These are phyloP conservation scores for Calephelis virginiensis DNA, from an alignment of 1,140 invertebrate species.

Conservation along the genomic window DNA sequence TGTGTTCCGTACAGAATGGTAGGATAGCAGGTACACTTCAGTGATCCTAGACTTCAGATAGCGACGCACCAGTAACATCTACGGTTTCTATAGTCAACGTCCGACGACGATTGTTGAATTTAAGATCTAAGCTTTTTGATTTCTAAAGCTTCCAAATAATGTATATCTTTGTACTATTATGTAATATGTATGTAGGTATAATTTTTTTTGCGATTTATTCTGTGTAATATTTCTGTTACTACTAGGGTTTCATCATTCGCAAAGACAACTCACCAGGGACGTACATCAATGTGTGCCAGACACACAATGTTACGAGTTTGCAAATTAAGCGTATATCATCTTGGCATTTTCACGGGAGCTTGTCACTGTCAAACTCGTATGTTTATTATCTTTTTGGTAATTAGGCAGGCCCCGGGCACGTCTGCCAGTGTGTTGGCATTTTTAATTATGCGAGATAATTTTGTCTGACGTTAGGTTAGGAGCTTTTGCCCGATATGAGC, in stretches of 20 bases:
- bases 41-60: too few species aligned
- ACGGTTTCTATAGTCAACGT: too few species aligned
- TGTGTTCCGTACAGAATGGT: too few species aligned
- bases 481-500: neutral
- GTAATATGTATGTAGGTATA: too few species aligned
- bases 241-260: slow-evolving; percentile 24
- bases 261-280: slow-evolving; percentile 3
- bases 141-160: too few species aligned
- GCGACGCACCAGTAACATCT: too few species aligned
- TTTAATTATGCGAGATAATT: slow-evolving; percentile 69
- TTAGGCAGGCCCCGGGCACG: slow-evolving; percentile 61
- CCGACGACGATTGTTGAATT: too few species aligned
- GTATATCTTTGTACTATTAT: too few species aligned
- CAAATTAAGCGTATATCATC: slow-evolving; percentile 76
- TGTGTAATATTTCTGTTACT: too few species aligned
- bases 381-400: slow-evolving; percentile 78
- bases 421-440: slow-evolving; percentile 67
- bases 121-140: too few species aligned
- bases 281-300: slow-evolving; percentile 24
- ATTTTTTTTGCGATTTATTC: too few species aligned
- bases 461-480: slow-evolving; percentile 39
- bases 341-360: slow-evolving; percentile 69
- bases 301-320: slow-evolving; percentile 51
- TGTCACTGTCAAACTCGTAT: slow-evolving; percentile 66
- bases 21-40: too few species aligned